phyloP scores from a whole-genome alignment of 2,888 invertebrate genomes.

The Tetramorium bicarinatum region DNA sequence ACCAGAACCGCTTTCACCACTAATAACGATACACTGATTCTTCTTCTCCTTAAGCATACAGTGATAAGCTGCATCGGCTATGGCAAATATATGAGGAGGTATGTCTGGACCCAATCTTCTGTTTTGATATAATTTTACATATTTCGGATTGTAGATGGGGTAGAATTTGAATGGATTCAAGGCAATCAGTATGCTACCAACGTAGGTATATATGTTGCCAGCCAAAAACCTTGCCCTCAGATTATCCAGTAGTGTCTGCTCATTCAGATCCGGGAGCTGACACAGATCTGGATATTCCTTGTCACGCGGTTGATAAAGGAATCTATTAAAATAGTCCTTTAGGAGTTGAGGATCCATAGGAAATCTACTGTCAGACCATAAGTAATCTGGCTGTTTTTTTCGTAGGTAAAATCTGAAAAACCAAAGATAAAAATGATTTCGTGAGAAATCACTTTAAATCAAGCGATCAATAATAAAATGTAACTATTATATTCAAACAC shows the following conservation, averaged over 20 bases:
- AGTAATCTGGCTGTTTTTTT: constrained; percentile 94
- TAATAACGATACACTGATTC: constrained; percentile 98
- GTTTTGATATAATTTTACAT: constrained; percentile 98
- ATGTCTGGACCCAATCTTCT: constrained; percentile 95
- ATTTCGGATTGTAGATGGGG: constrained; percentile 99
- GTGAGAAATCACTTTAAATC: not conserved
- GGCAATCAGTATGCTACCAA: constrained; percentile 97
- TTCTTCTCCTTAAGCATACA: constrained; percentile 96
- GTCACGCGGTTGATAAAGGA: constrained; percentile 96
- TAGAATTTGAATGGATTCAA: constrained; percentile 98
- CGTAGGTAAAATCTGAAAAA: constrained; percentile 93
- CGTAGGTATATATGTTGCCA: constrained; percentile 98
- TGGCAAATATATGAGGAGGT: constrained; percentile 98
- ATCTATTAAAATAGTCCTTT: constrained; percentile 96
- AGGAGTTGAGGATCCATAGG: constrained; percentile 96
- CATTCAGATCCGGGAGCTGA: constrained; percentile 97
- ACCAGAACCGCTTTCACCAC: constrained; percentile 97
- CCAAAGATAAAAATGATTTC: not conserved
- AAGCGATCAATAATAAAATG: not conserved
- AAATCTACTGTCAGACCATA: constrained; percentile 94
- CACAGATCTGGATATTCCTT: constrained; percentile 98
- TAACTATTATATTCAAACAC: not conserved
- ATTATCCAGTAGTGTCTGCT: constrained; percentile 96
- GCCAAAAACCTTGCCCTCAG: constrained; percentile 95
- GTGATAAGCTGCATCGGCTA: constrained; percentile 97